phyloP scores from a whole-genome alignment of 2,113 vertebrate genomes.

The Zosterops lateralis region DNA sequence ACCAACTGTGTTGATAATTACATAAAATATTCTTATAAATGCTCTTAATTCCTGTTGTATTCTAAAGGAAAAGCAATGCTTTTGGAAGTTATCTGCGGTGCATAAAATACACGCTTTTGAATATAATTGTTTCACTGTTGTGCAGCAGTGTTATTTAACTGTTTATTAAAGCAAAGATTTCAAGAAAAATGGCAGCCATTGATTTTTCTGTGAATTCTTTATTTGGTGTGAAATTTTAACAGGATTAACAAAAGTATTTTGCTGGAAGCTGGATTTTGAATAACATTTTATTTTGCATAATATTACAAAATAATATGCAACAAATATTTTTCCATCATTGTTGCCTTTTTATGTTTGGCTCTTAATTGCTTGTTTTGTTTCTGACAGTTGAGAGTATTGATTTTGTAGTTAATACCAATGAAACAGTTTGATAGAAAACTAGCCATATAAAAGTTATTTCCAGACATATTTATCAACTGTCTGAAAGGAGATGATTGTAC shows the following conservation, averaged over 20 bases:
- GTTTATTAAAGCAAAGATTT: not conserved
- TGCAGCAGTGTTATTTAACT: not conserved
- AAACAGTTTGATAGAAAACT: not conserved
- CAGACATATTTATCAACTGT: not conserved
- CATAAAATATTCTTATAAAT: not conserved
- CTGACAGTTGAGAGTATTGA: not conserved
- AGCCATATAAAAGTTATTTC: not conserved
- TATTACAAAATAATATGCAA: not conserved
- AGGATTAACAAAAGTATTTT: not conserved
- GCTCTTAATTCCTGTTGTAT: not conserved
- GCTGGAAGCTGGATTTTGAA: not conserved
- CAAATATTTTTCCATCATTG: not conserved
- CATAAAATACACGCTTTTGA: rapidly evolving
- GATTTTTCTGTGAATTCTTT: not conserved
- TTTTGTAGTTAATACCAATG: not conserved
- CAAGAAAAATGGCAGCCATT: not conserved
- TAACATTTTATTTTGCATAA: not conserved
- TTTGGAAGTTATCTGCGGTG: not conserved
- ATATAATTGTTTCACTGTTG: too few relatives aligned
- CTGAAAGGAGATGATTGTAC: not conserved
- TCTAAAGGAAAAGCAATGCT: not conserved
- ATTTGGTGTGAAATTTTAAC: not conserved
- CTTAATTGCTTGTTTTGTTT: not conserved
- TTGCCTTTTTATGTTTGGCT: not conserved
- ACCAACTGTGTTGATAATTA: not conserved